Percentiles rank a stretch among this genome's conserved stretches.
Evolutionary conservation across 92 coral and sea anemone genomes (phyloP).

Genomic region (Zoanthus sansibaricus): DNA sequence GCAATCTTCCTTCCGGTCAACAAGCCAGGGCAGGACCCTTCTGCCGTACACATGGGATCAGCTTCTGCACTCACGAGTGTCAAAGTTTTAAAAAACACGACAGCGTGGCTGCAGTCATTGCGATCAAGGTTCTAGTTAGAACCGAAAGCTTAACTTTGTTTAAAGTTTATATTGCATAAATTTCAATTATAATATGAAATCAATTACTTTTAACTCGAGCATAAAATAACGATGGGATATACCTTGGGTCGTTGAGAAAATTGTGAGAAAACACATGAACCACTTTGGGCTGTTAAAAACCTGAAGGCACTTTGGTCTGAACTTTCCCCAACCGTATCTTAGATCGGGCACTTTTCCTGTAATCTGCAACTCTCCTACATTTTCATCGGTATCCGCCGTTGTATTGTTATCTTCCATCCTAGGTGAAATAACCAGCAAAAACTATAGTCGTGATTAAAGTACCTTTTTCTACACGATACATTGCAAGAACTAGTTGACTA

Average conservation of each 20-base stretch:
- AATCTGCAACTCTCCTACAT: neutral
- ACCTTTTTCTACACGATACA: neutral
- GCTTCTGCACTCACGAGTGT: no score
- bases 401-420: conserved; percentile 32
- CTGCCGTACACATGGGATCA: no score
- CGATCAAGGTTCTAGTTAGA: no score
- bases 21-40: no score
- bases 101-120: no score
- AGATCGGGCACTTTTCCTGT: conserved; percentile 28
- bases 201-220: neutral
- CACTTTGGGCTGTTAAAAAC: conserved; percentile 81
- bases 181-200: neutral
- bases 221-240: neutral
- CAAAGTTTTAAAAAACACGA: no score
- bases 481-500: no score
- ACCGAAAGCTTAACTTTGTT: no score
- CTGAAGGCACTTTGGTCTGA: conserved; percentile 82
- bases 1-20: no score
- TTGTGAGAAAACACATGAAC: conserved; percentile 68
- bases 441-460: neutral
- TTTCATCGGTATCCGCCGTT: neutral
- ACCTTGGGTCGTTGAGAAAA: conserved; percentile 82
- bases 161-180: no score
- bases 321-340: conserved; percentile 87
- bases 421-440: neutral